Evolutionary conservation across 2,113 vertebrate species (phyloP).

Genomic region (Peromyscus polionotus): DNA sequence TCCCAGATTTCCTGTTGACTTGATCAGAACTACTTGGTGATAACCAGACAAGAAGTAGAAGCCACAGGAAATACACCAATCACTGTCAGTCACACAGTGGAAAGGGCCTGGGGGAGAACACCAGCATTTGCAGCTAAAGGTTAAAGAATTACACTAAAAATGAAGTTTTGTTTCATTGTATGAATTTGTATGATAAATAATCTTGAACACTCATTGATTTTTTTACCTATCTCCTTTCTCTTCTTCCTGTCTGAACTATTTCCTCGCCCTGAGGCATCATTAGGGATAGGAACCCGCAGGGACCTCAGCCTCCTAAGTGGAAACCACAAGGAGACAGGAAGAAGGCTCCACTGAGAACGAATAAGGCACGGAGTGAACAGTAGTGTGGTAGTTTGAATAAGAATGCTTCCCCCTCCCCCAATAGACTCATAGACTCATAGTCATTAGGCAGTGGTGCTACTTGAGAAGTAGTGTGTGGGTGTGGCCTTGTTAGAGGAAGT

Average conservation of each 20-base stretch:
- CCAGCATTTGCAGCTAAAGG: neutral
- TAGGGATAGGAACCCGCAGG: neutral
- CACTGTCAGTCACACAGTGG: neutral
- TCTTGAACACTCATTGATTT: neutral
- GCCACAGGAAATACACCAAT: constrained; percentile 7
- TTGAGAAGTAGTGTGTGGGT: neutral
- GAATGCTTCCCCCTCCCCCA: neutral
- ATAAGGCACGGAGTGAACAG: neutral
- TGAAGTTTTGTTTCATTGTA: constrained; percentile 60
- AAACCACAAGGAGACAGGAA: constrained; percentile 9
- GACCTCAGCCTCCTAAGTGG: neutral
- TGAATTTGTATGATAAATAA: constrained; percentile 40
- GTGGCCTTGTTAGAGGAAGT: neutral
- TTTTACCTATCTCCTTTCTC: constrained; percentile 1
- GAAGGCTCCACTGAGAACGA: neutral
- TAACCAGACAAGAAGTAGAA: neutral
- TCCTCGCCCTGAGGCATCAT: neutral
- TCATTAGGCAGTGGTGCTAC: neutral
- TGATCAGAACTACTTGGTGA: neutral
- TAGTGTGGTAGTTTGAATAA: neutral
- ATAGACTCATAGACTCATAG: neutral
- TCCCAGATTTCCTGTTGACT: neutral
- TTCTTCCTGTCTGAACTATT: neutral
- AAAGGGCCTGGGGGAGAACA: neutral
- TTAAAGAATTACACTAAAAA: constrained; percentile 50